Evolutionary conservation across 2,113 vertebrate species (phyloP).

Genomic region (Oryzias curvinotus): DNA sequence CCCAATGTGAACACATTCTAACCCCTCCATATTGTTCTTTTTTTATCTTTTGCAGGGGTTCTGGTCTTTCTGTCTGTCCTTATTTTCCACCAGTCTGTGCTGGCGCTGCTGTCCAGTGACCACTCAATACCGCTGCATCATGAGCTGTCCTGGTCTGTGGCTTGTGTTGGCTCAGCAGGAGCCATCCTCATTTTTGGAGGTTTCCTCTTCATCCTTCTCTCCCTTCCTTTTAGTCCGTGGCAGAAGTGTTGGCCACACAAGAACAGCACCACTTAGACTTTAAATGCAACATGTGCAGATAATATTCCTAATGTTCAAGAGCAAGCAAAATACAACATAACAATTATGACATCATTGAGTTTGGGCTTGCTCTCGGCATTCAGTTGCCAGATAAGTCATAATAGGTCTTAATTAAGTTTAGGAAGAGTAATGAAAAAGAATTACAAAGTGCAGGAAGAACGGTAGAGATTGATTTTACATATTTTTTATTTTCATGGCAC

Average conservation of each 20-base stretch:
- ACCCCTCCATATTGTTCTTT: neutral
- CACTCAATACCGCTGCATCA: constrained; percentile 77
- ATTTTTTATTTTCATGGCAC: constrained; percentile 4
- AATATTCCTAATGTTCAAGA: constrained; percentile 30
- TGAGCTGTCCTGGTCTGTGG: constrained; percentile 87
- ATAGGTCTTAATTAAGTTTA: constrained; percentile 52
- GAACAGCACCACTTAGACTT: constrained; percentile 67
- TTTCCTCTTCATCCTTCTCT: constrained; percentile 79
- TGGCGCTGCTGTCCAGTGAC: constrained; percentile 76
- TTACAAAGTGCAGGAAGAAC: neutral
- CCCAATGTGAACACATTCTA: neutral
- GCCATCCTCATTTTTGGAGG: constrained; percentile 81
- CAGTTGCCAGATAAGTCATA: constrained; percentile 30
- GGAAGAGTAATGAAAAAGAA: constrained; percentile 15
- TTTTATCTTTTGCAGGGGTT: constrained; percentile 71
- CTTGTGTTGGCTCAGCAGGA: constrained; percentile 80
- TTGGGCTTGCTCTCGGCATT: constrained; percentile 29
- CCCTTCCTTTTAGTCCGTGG: constrained; percentile 76
- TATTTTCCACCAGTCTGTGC: constrained; percentile 85
- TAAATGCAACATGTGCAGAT: neutral
- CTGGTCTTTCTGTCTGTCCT: constrained; percentile 82
- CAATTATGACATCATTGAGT: constrained; percentile 23
- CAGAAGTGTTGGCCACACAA: constrained; percentile 76
- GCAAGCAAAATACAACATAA: constrained; percentile 9
- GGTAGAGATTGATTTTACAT: constrained; percentile 15